Evolutionary conservation across 2,888 invertebrate genomes (phyloP).

Genomic region (Digitonthophagus gazella): DNA sequence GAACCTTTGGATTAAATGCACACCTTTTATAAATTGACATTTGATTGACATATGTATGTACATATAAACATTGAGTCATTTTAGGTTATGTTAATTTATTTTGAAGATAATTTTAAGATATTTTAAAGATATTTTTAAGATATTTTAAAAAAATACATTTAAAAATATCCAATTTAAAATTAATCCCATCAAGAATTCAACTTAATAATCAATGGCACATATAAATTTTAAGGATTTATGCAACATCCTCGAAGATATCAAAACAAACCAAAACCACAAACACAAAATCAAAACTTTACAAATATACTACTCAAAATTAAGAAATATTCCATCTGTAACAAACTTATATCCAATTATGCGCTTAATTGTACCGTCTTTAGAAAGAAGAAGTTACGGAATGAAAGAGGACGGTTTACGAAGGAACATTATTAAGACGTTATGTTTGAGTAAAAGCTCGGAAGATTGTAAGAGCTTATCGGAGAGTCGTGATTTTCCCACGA

Average conservation of each 20-base stretch:
- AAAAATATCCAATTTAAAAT: no score
- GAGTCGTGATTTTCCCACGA: constrained; percentile 75
- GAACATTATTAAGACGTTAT: constrained; percentile 72
- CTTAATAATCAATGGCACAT: constrained; percentile 9
- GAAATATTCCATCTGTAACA: constrained; percentile 47
- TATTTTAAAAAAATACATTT: no score
- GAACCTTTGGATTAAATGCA: no score
- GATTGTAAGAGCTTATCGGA: constrained; percentile 17
- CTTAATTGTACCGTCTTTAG: constrained; percentile 74
- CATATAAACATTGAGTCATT: no score
- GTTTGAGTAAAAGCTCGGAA: constrained; percentile 54
- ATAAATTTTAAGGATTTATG: constrained; percentile 26
- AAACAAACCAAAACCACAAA: constrained; percentile 3
- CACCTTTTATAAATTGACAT: no score
- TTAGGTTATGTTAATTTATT: no score
- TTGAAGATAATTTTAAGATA: no score
- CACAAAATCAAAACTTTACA: constrained; percentile 19
- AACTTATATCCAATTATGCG: constrained; percentile 74
- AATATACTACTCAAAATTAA: constrained; percentile 12
- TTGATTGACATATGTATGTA: no score
- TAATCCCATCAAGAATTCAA: no score
- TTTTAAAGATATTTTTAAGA: no score
- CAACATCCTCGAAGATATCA: constrained; percentile 22
- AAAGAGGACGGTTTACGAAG: constrained; percentile 74
- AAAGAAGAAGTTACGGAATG: constrained; percentile 81